Base-by-base conservation (phyloP, 2,797 vertebrate species). In the Eremophila alpestris region DNA sequence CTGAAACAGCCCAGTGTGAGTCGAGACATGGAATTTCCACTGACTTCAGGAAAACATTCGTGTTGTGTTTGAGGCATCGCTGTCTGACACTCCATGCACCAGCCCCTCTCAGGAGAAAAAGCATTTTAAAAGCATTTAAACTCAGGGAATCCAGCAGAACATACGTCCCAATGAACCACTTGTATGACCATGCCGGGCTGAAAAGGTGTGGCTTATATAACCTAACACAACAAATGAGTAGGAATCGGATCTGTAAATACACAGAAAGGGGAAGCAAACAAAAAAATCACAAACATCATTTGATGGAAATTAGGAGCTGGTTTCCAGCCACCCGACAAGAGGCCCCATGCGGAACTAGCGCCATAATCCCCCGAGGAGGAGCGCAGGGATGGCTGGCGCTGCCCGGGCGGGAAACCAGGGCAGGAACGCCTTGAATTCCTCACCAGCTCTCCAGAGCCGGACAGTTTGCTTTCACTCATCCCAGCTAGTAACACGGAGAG, bases 101-200 rank as follows among this genome's bases (percentile, higher is more conserved):
- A 81, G 32, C 24, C 26, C 5, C 36, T 16, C 45, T 46, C 34
- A 3, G 19, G 11, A 51, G 34, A 16, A 73, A 58, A 46, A 46
- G 24, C n/a, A 23, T 38, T 52, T 52, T 0, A 23, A 76, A 58
- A 32, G 5, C 19, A 5, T 34, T 26, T 48, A 8, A 21, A 46
- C 7, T 1, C 12, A 5, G 16, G 5, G 9, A 48, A 29, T 20
- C 16, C 36, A 0, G 1, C 20, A 27, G 48, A 21, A 67, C 30
- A 11, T 13, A 5, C 5, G 2, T 15, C 23, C 32, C 58, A 3
- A 2, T 2, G 48, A 34, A 22, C 16, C 3, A 26, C 38, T 10
- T 11, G 36, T 13, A 18, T 4, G 41, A 55, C 5, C 16, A 4
- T 0, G 16, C 34, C 11, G 34, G 24, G 13, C n/a, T 19, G 40